These are phyloP conservation scores for Mya arenaria DNA, from an alignment of 1,140 invertebrate species.

Conservation along the genomic window DNA sequence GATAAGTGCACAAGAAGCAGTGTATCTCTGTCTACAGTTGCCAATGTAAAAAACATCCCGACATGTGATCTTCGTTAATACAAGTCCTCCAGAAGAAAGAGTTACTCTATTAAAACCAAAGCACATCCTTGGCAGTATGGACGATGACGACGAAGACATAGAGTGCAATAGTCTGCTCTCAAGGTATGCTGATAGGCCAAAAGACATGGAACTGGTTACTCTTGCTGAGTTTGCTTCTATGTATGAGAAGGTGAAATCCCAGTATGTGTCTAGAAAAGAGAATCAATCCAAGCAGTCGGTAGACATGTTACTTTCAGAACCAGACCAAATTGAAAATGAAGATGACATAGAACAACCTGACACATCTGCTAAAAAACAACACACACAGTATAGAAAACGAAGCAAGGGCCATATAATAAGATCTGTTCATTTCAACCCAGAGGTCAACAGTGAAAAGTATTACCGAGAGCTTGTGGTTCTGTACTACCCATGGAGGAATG, in stretches of 20 bases:
- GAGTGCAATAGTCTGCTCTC: conserved; percentile 26
- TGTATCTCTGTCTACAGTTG: conserved; percentile 57
- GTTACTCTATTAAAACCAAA: conserved; percentile 50
- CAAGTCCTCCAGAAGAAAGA: conserved; percentile 45
- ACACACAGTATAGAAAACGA: conserved; percentile 9
- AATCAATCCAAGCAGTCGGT: background rate
- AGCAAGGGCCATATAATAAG: conserved; percentile 31
- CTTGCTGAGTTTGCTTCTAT: conserved; percentile 42
- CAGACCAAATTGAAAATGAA: background rate
- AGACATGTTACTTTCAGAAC: conserved; percentile 10
- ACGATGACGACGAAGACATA: conserved; percentile 41
- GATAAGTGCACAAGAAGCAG: conserved; percentile 57
- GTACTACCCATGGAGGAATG: conserved; percentile 39
- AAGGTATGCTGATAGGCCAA: conserved; percentile 24
- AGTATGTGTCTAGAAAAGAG: background rate
- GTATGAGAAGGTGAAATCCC: background rate
- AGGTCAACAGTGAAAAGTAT: conserved; percentile 44
- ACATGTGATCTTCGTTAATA: conserved; percentile 58
- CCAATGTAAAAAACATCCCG: conserved; percentile 41
- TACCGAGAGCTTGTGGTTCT: conserved; percentile 52
- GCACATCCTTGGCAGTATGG: conserved; percentile 21
- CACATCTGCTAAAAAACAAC: background rate
- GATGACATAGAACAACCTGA: background rate
- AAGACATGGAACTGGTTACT: background rate
- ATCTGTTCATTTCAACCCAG: conserved; percentile 35